phyloP scores from a whole-genome alignment of 1,140 invertebrate genomes.

The Globodera ellingtonae region DNA sequence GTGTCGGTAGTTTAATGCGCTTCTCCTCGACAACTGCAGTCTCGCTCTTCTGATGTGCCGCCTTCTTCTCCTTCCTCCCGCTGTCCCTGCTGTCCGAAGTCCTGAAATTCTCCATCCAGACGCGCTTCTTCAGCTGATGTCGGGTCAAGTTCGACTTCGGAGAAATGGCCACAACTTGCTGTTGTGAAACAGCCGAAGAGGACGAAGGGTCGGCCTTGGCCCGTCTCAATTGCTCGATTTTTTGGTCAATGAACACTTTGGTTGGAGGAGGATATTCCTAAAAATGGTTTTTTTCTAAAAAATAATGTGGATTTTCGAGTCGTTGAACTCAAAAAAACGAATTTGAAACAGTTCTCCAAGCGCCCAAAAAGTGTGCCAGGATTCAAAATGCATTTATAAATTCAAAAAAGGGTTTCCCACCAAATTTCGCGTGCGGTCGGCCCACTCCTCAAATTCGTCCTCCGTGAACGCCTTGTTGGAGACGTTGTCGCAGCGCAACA shows the following conservation, averaged over 20 bases:
- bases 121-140: not conserved
- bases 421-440: not conserved
- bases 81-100: not conserved
- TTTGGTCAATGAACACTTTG: not conserved
- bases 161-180: not conserved
- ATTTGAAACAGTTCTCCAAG: no score
- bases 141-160: not conserved
- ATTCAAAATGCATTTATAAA: no score
- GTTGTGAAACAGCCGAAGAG: not conserved
- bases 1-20: not conserved
- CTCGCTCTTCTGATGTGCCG: not conserved
- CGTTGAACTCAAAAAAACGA: no score
- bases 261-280: not conserved
- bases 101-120: not conserved
- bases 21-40: not conserved
- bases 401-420: not conserved
- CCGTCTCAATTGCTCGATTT: not conserved
- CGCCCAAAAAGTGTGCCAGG: no score
- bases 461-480: not conserved
- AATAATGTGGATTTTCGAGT: no score
- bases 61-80: not conserved
- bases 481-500: not conserved
- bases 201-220: no score
- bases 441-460: not conserved
- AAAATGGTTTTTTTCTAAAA: no score